Base-by-base conservation (phyloP, 2,113 vertebrate genomes). In the Blennius ocellaris region DNA sequence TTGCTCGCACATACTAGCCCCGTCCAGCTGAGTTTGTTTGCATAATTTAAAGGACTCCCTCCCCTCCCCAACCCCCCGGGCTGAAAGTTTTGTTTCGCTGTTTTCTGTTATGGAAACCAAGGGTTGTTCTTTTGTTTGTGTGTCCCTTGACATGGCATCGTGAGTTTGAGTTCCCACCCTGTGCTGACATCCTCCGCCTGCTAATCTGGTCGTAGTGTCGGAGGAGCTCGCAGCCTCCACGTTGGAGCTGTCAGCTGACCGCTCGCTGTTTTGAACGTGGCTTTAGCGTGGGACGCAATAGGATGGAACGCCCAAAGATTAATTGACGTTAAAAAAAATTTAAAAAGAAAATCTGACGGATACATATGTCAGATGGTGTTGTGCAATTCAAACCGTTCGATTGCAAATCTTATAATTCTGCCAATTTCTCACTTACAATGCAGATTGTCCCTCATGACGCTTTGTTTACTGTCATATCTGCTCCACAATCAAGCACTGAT, bases 181-280 rank as follows among this genome's bases (percentile, higher is more conserved):
- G 64, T 58, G 61, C 53, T 40, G 5, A 21, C 37, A 73, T 51
- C 7, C 17, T 43, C 5, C 16, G 5, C 21, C 47, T 54, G 50
- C 14, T 78, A 38, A 73, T 71, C 8, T 52, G 52, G 50, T 79
- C 51, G 69, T 73, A 7, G 37, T 51, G 64, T 71, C 11, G 53
- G 53, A 16, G 49, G 16, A 37, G 60, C 38, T 44, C 39, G 39
- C 57, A 17, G n/a, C 58, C 30, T 67, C 66, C 69, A 78, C 69
- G 80, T 69, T 62, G 79, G 53, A 79, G 71, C 70, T 68, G 85
- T 90, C 91, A 92, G 84, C 85, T 89, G 89, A 90, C 73, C 51
- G 55, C 73, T 66, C 40, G 10, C 45, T 83, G 79, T 83, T 84
- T 69, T 71, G 39, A 77, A 73, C 57, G 59, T 44, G 53, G 5